Evolutionary conservation across 1,140 invertebrate genomes (phyloP), one percentile per base, ranked within the genome.

Genomic region (Metopolophium dirhodum): DNA sequence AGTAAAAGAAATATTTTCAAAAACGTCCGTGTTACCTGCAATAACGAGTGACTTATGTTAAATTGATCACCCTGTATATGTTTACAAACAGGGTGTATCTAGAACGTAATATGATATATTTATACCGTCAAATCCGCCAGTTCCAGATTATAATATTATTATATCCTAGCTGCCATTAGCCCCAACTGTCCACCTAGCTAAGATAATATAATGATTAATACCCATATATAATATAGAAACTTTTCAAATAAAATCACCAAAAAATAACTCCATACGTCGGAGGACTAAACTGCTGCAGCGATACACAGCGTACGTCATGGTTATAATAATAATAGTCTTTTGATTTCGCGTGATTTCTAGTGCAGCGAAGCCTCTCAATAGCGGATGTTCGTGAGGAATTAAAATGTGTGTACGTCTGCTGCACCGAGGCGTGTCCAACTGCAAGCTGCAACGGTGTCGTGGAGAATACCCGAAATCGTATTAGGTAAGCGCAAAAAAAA

Each of bases 301-400:
- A 41, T 1, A 37, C 3, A 14, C 61, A 68, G 9, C n/a, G 1
- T 61, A 61, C 23, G 57, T 77, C 30, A n/a, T n/a, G 61, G 3
- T n/a, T 30, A 86, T 18, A 41, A 22, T 8, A 6, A 14, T 30
- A 51, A 45, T 14, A 45, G 41, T 41, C 22, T 9, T 86, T 86
- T 86, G 41, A 86, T 86, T 86, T 86, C 83, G 83, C 83, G 83
- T 86, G 83, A 45, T 86, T 86, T 86, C 8, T 86, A 47, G 41
- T 30, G 37, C 2, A 23, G 1, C 26, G 83, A 86, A 86, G 83
- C 83, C 83, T 45, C 41, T 86, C 83, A 86, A 86, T 14, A 86
- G 41, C 41, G 83, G 41, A 86, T 47, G 83, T 86, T 86, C 41
- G 83, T 11, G 83, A 45, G 83, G 83, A 86, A 47, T 86, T 41